These are phyloP conservation scores for Peromyscus polionotus DNA, from an alignment of 2,113 vertebrate species.

Conservation along the genomic window DNA sequence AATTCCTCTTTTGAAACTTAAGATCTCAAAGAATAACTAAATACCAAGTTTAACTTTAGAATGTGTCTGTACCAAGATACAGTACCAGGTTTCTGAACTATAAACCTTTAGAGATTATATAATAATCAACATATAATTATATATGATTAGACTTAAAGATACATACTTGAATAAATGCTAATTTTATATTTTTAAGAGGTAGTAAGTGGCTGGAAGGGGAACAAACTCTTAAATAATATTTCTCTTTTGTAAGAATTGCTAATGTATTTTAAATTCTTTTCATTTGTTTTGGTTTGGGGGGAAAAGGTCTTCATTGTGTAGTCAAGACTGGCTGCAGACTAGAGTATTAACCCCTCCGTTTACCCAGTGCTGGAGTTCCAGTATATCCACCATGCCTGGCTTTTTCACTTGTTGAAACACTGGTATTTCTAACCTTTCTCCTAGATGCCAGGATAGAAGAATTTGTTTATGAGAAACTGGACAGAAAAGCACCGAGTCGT, in stretches of 20 bases:
- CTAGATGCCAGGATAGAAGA: constrained; percentile 98
- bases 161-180: constrained; percentile 30
- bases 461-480: constrained; percentile 98
- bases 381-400: not conserved
- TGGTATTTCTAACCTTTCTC: constrained; percentile 68
- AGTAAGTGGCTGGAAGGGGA: not conserved
- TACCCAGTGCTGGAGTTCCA: not conserved
- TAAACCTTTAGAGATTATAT: constrained; percentile 30
- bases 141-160: constrained; percentile 2
- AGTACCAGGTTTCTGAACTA: constrained; percentile 62
- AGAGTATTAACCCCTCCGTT: no score
- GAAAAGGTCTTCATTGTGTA: not conserved
- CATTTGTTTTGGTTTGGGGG: not conserved
- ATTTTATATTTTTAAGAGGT: constrained; percentile 41
- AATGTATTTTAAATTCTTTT: not conserved
- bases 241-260: not conserved
- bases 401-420: constrained; percentile 52
- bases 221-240: constrained; percentile 55
- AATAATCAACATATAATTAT: constrained; percentile 46
- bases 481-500: constrained; percentile 96
- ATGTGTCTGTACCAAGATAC: constrained; percentile 48
- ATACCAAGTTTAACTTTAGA: constrained; percentile 63
- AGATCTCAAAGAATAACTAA: constrained; percentile 25
- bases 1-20: constrained; percentile 45
- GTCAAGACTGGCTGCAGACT: not conserved